Conservation (phyloP, 2,797 vertebrate species). For the Halcyon chelicuti region DNA sequence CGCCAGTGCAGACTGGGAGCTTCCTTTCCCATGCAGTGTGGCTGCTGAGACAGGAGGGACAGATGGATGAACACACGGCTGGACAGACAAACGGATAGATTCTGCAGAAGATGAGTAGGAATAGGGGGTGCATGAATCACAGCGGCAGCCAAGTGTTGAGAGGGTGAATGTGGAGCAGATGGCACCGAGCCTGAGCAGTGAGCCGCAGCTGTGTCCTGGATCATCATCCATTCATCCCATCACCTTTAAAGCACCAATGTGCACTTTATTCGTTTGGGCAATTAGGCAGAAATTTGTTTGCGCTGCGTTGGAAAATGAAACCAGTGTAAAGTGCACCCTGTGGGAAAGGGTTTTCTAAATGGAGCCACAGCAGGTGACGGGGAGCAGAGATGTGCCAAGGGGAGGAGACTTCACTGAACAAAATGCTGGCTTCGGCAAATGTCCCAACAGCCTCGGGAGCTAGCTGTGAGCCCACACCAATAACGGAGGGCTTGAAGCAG, state of each 20-base stretch:
- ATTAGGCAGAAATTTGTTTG: conserved; percentile 96
- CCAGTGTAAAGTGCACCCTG: conserved; percentile 75
- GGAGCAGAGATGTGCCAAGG: background rate
- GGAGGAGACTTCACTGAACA: background rate
- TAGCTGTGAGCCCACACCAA: background rate
- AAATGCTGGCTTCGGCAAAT: accelerated
- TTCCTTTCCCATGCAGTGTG: background rate
- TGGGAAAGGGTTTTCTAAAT: conserved; percentile 73
- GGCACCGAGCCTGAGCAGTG: conserved; percentile 85
- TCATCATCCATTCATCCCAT: conserved; percentile 87
- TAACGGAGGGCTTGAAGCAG: background rate
- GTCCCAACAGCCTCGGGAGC: background rate
- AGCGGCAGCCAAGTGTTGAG: conserved; percentile 33
- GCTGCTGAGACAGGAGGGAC: background rate
- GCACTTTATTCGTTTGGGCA: conserved; percentile 90
- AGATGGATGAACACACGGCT: background rate
- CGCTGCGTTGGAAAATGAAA: conserved; percentile 81
- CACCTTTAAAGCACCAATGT: conserved; percentile 85
- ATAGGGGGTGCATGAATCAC: conserved; percentile 1
- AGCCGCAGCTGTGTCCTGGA: conserved; percentile 88
- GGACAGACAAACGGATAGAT: background rate
- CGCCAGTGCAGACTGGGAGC: background rate
- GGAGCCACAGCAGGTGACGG: background rate
- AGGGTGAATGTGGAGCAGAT: conserved; percentile 82
- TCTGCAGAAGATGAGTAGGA: background rate